Base-by-base conservation (phyloP, 2,113 vertebrate genomes). In the Phrynosoma blainvillii region DNA sequence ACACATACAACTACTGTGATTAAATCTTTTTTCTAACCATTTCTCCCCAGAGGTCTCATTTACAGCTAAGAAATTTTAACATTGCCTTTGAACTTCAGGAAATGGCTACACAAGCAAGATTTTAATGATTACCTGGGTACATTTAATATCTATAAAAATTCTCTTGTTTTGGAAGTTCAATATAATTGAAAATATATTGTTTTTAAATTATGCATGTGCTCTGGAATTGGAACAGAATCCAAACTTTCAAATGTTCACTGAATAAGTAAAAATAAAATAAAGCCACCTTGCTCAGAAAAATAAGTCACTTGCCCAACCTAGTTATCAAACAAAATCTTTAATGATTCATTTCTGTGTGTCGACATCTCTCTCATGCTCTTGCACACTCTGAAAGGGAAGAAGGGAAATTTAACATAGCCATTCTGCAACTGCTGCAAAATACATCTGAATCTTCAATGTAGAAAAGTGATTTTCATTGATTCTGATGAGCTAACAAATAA, bases 1-100 rank as follows among this genome's bases (percentile, higher is more conserved):
- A 54, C 30, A 79, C 65, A 85, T 65, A 62, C 11, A 74, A 47
- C 42, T 70, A 68, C 74, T 36, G 85, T 92, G 90, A 93, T 95
- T 95, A 92, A 95, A 92, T 89, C 74, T 87, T 40, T 42, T 91
- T 90, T 92, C 94, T 89, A 95, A 95, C 89, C 30, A 40, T 92
- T 90, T 81, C 80, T 96, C 96, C 95, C 96, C 83, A 90, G 97
- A 95, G 97, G 89, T 94, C 96, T 97, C 95, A 97, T 97, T 97
- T 97, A 86, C 94, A 85, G 88, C 90, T 83, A 95, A 95, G 82
- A 94, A 96, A 94, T 92, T 92, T 94, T 91, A 96, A 86, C 89
- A 68, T 89, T 88, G 79, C 93, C 94, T 95, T 95, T 95, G 94
- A 97, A 94, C 93, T 91, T 87, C 88, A 89, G 88, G 90, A 94